Conservation (phyloP, 2,797 vertebrate species). For the Manis javanica region DNA sequence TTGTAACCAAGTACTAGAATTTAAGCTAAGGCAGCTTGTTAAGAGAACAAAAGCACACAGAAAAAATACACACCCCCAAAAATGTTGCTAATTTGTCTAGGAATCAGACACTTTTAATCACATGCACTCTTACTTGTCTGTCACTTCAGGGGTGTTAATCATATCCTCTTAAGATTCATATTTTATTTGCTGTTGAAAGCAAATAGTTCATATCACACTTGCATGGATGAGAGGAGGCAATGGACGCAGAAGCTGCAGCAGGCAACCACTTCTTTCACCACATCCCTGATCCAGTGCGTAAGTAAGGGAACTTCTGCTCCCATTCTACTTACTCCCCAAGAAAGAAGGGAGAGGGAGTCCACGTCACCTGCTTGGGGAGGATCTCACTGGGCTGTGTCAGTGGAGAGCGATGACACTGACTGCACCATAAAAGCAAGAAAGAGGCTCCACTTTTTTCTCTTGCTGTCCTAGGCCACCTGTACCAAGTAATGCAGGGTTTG, state of each 20-base stretch:
- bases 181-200: not conserved
- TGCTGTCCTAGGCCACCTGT: not conserved
- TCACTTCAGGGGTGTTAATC: not conserved
- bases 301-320: not conserved
- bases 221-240: not conserved
- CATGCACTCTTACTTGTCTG: too few species aligned
- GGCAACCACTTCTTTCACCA: not conserved
- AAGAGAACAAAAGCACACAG: not conserved
- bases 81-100: not conserved
- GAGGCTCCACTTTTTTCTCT: not conserved
- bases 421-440: not conserved
- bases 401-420: not conserved
- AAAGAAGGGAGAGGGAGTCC: not conserved
- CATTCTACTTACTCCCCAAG: not conserved
- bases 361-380: not conserved
- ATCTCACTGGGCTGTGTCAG: not conserved
- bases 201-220: not conserved
- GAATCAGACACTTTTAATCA: not conserved
- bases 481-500: not conserved
- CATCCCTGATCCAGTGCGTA: not conserved
- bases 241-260: accelerated
- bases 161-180: not conserved
- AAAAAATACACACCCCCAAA: too few species aligned
- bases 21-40: not conserved
- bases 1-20: not conserved